Evolutionary conservation across 2,797 vertebrate genomes (phyloP), one percentile per base, ranked within the genome.

Genomic region (Darevskia mixta): DNA sequence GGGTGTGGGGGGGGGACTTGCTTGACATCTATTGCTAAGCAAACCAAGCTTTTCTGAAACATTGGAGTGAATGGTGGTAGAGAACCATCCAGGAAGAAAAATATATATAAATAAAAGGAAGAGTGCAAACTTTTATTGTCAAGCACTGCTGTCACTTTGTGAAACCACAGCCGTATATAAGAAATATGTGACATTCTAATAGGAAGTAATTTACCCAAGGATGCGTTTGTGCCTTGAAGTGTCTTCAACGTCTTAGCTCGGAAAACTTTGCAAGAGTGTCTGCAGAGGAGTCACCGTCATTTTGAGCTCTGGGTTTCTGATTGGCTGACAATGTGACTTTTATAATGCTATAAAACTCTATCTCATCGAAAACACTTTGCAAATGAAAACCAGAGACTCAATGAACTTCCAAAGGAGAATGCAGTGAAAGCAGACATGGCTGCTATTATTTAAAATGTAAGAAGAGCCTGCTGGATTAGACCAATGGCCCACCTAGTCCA

Each of bases 171-270:
- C 96, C 94, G 88, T 97, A 97, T 96, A 96, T 96, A 97, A 97
- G 97, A 97, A 97, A 97, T 97, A 97, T 97, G 96, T 97, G 97
- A 97, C 97, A 97, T 94, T 96, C 96, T 97, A 97, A 97, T 97
- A 97, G 96, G 95, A 97, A 96, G 96, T 96, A 97, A 97, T 97
- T 97, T 97, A 97, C 95, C 95, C 97, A 97, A 97, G 96, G 96
- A 97, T 97, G 96, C 95, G 95, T 97, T 95, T 96, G 96, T 95
- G 95, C 96, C 97, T 97, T 96, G 96, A 97, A 97, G 96, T 96
- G 96, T 97, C 94, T 97, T 97, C 95, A 92, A 86, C 93, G 93
- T 94, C 94, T 95, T 83, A 87, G 95, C 96, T 96, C 95, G 88
- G 91, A 95, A 96, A 96, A 97, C 95, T 96, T 96, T 92, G 94